Evolutionary conservation across 2,888 invertebrate species (phyloP), one percentile per base, ranked within the genome.

Genomic region (Pharmacophagus antenor): DNA sequence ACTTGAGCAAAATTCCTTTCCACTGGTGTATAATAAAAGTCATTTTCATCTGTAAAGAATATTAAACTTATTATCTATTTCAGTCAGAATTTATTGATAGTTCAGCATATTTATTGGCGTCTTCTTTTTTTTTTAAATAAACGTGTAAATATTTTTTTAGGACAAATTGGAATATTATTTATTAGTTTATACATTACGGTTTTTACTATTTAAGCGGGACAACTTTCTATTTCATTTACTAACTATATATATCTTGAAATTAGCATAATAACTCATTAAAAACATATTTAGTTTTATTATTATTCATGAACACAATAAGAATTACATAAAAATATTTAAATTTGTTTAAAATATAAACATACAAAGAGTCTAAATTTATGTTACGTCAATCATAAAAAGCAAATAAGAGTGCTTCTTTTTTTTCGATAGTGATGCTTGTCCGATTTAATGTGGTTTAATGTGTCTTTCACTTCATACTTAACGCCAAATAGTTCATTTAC

Each of bases 1-100:
- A 88, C 86, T 89, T 90, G 90, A 80, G 90, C 90, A 84, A 85
- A 90, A 77, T 74, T 90, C 80, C 88, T 85, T 81, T 90, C 90
- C 76, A 84, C 83, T 62, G 88, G 88, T 76, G 87, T 79, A 77
- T 85, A 88, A 72, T 84, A 90, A 74, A 84, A 88, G 70, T 88
- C 85, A 66, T 85, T 83, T 70, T 85, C 87, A 81, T 87, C 90
- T 90, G 88, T 70, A 82, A 63, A 65, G 62, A 67, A 68, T 71
- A 63, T 2, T n/a, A 37, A 15, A 37, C 3, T n/a, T n/a, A n/a
- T 37, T 37, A 37, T n/a, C n/a, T n/a, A n/a, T n/a, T n/a, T n/a
- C n/a, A n/a, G n/a, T n/a, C n/a, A n/a, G n/a, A n/a, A n/a, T n/a
- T n/a, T n/a, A n/a, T n/a, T n/a, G n/a, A n/a, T n/a, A n/a, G n/a